phyloP scores from a whole-genome alignment of 2,113 vertebrate species.

The Leuciscus idus region DNA sequence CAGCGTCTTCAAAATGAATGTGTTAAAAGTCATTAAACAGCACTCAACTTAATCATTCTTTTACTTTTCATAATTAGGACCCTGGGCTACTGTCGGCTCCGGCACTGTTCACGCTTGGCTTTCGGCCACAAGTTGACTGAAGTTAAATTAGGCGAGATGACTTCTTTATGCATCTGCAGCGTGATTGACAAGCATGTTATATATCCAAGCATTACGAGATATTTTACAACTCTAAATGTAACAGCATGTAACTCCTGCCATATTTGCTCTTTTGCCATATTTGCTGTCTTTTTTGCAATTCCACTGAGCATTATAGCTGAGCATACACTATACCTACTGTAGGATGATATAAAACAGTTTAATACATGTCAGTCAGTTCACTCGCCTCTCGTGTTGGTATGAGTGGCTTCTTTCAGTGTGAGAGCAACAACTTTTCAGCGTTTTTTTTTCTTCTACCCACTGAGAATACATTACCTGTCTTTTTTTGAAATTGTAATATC shows the following conservation, averaged over 20 bases:
- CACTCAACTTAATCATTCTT: slow-evolving; percentile 64
- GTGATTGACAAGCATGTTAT: slow-evolving; percentile 24
- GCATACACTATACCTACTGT: neutral
- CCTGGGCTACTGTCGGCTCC: slow-evolving; percentile 56
- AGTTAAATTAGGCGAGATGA: slow-evolving; percentile 59
- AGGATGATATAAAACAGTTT: neutral
- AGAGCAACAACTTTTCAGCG: neutral
- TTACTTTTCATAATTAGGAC: slow-evolving; percentile 62
- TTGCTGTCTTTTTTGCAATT: neutral
- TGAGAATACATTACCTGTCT: neutral
- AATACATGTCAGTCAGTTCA: neutral
- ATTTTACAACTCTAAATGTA: slow-evolving; percentile 1
- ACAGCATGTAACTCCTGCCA: neutral
- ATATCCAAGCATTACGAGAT: neutral
- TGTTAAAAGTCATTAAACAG: slow-evolving; percentile 65
- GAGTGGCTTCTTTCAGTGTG: neutral
- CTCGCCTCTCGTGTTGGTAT: neutral
- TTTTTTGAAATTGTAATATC: neutral
- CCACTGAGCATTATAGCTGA: neutral
- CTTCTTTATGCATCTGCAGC: slow-evolving; percentile 55
- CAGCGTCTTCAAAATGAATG: slow-evolving; percentile 54
- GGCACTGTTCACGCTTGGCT: slow-evolving; percentile 47
- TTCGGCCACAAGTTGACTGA: slow-evolving; percentile 60
- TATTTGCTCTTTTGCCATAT: neutral
- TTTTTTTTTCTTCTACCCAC: neutral